Conservation (phyloP, 1,140 invertebrate species). For the Hypsibius dujardini region DNA sequence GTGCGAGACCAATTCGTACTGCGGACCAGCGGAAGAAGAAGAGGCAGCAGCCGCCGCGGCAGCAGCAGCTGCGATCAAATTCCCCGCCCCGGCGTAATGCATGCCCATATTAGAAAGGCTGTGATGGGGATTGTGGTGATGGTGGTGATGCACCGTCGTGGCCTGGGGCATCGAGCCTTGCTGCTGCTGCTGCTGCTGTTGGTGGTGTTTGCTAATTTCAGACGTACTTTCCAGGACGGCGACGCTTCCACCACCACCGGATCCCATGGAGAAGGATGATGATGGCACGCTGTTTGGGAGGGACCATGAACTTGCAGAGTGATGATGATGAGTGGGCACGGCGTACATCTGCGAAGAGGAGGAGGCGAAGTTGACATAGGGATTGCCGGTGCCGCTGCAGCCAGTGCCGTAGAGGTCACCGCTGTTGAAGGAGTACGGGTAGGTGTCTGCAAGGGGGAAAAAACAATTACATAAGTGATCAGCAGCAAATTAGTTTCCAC, state of each 20-base stretch:
- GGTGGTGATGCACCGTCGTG: too few species aligned
- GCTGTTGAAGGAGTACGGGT: background rate
- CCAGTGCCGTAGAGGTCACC: background rate
- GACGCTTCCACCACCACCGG: background rate
- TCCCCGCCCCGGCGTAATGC: background rate
- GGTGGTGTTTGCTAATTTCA: background rate
- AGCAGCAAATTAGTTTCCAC: background rate
- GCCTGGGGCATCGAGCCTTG: too few species aligned
- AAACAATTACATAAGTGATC: background rate
- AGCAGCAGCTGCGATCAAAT: background rate
- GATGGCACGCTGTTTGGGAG: background rate
- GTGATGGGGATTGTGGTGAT: too few species aligned
- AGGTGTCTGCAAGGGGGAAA: background rate
- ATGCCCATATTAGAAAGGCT: background rate
- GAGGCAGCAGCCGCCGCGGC: too few species aligned
- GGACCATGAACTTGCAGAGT: too few species aligned
- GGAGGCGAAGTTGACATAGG: background rate
- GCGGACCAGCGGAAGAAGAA: too few species aligned
- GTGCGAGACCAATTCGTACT: background rate
- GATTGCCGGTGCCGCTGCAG: background rate
- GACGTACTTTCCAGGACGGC: background rate
- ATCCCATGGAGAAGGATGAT: background rate
- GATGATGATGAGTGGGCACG: too few species aligned
- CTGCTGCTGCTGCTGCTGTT: background rate
- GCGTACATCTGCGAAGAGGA: background rate